These are phyloP conservation scores for Copidosoma aretas DNA, from an alignment of 2,888 invertebrate genomes.

Conservation along the genomic window DNA sequence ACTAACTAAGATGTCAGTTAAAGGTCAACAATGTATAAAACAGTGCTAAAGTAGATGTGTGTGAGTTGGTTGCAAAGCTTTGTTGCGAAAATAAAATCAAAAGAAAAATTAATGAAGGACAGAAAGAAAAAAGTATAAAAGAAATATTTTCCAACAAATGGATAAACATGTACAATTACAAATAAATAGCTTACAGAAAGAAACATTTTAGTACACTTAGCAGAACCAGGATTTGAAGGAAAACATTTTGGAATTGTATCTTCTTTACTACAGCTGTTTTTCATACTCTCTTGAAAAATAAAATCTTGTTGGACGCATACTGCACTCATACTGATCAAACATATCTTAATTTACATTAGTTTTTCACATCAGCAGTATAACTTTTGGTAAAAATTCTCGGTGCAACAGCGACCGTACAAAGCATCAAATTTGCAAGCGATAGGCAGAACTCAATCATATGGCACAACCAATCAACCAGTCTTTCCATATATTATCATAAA, in stretches of 20 bases:
- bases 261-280: constrained; percentile 47
- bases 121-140: no score
- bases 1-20: constrained; percentile 4
- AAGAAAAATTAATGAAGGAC: no score
- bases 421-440: no score
- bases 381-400: no score
- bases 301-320: constrained; percentile 14
- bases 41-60: background rate
- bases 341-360: no score
- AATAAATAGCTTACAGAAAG: constrained; percentile 48
- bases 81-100: no score
- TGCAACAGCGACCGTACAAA: no score
- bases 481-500: no score
- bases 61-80: no score
- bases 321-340: constrained; percentile 9
- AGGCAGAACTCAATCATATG: no score
- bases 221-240: constrained; percentile 52
- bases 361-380: no score
- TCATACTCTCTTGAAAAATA: constrained; percentile 48
- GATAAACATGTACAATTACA: constrained; percentile 13
- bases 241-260: constrained; percentile 52
- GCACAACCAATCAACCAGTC: no score
- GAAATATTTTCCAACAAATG: background rate
- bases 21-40: background rate
- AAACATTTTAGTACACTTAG: constrained; percentile 49